phyloP scores from a whole-genome alignment of 2,113 vertebrate species.

The Ictalurus punctatus region DNA sequence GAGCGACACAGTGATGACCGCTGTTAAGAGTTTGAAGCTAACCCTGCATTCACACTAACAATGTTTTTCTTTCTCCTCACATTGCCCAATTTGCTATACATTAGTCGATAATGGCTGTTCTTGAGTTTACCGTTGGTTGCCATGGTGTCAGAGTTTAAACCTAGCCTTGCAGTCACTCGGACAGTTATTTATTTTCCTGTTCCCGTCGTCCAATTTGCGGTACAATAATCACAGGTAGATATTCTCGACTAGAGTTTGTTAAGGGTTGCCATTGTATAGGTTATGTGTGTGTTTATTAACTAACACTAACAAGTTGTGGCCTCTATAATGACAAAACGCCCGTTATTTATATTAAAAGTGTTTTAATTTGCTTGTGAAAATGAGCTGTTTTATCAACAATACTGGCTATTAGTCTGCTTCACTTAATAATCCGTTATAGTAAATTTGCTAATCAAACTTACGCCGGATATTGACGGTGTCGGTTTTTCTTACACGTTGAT shows the following conservation, averaged over 20 bases:
- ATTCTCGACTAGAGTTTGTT: not conserved
- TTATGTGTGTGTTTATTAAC: not conserved
- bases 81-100: not conserved
- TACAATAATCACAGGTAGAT: not conserved
- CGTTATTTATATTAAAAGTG: no score
- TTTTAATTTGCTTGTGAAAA: no score
- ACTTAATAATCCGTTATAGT: not conserved
- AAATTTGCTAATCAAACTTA: not conserved
- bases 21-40: not conserved
- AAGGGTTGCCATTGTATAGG: not conserved
- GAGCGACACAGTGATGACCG: not conserved
- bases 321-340: not conserved
- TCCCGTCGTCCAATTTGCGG: not conserved
- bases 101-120: not conserved
- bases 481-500: not conserved
- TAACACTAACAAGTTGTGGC: not conserved
- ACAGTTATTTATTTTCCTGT: not conserved
- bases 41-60: not conserved
- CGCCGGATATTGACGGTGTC: not conserved
- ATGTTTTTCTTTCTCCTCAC: not conserved
- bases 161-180: no score
- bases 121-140: not conserved
- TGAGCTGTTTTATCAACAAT: not conserved
- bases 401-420: not conserved
- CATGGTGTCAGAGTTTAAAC: not conserved